phyloP scores from a whole-genome alignment of 30 jellyfish, hydroid and myxozoan species.

The Hydractinia symbiolongicarpus region DNA sequence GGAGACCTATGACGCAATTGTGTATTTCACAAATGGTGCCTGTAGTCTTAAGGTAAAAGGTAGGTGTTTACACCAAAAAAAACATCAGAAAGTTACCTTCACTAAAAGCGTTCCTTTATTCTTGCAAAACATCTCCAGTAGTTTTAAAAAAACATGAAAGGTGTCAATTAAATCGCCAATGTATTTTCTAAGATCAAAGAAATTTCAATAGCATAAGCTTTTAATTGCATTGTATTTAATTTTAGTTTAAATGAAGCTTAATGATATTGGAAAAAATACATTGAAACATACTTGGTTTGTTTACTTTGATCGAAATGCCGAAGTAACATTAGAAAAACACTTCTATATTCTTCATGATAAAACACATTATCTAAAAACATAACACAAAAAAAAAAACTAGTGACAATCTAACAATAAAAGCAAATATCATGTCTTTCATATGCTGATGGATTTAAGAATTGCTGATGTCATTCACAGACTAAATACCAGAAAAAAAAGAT shows the following conservation, averaged over 20 bases:
- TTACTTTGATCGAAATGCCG: constrained; percentile 38
- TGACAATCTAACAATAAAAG: too few species aligned
- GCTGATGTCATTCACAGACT: background rate
- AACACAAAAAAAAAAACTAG: background rate
- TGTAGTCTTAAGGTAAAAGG: too few species aligned
- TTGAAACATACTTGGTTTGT: constrained; percentile 58
- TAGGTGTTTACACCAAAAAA: too few species aligned
- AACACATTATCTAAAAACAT: constrained; percentile 58
- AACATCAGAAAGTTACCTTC: constrained; percentile 21
- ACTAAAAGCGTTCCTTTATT: constrained; percentile 59
- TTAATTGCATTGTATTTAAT: background rate
- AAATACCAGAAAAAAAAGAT: background rate
- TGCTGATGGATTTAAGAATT: too few species aligned
- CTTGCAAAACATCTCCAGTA: constrained; percentile 58
- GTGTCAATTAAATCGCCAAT: constrained; percentile 70
- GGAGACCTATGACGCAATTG: too few species aligned
- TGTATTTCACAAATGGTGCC: too few species aligned
- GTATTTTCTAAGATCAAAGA: constrained; percentile 31
- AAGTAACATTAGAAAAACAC: constrained; percentile 49
- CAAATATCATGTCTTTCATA: too few species aligned
- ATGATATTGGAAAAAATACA: too few species aligned
- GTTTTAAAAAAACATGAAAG: constrained; percentile 64
- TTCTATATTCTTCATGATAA: constrained; percentile 79
- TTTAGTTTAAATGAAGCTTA: background rate
- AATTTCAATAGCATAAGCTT: background rate